Base-by-base conservation (phyloP, 2,888 invertebrate genomes). In the Romanomermis culicivorax region DNA sequence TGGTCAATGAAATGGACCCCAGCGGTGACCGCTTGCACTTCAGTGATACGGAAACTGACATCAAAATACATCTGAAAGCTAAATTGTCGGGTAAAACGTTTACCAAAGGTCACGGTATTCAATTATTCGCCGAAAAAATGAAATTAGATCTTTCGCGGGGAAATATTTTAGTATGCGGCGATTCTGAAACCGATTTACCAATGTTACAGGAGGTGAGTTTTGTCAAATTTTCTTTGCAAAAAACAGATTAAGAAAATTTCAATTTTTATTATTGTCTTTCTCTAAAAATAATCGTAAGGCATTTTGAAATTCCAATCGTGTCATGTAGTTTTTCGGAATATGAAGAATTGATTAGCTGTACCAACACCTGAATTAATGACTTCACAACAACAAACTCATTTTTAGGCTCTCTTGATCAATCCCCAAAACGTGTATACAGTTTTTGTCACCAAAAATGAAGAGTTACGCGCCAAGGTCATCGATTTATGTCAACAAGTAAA, bases 91-190 rank as follows among this genome's bases (percentile, higher is more conserved):
- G 65, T 1, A 57, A 60, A 26, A 60, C 65, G 24, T 67, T 68
- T 58, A 62, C 64, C 57, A 67, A 67, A 57, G 67, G 67, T 29
- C 59, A 66, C 57, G 67, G 68, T 14, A 57, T 67, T 20, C 55
- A 60, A 42, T 60, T 67, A 57, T 56, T 67, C 2, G 61, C 63
- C 20, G 57, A 60, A 49, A 63, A 63, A 45, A 61, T 64, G 60
- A 60, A 62, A 20, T 62, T 63, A 55, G 62, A 66, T 57, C 57
- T 66, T 26, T 56, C 56, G 58, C 62, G 63, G 45, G 68, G 68
- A 47, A 65, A 64, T 24, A 64, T 67, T 48, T 58, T 67, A 30
- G 64, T 67, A 2, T 67, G 67, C 53, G 67, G 67, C 36, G 67
- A 67, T 57, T 65, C 65, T 1, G 58, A 59, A 1, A 64, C 66